phyloP scores from a whole-genome alignment of 2,797 vertebrate species.

The Halcyon smyrnensis region DNA sequence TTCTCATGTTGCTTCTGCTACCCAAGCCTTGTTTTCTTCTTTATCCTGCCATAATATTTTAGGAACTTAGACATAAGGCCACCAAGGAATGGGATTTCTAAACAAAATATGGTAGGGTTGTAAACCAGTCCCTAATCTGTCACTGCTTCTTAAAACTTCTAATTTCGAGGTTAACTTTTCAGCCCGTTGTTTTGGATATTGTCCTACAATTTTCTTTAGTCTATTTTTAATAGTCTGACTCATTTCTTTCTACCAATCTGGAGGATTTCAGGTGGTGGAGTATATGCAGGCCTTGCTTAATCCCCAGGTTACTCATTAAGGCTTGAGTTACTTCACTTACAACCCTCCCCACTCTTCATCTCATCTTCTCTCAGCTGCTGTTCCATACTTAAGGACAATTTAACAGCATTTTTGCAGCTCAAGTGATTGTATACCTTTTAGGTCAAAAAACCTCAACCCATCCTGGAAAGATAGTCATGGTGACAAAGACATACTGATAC shows the following conservation, averaged over 20 bases:
- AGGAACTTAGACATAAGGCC: neutral
- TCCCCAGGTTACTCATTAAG: neutral
- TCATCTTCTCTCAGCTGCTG: neutral
- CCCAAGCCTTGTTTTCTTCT: neutral
- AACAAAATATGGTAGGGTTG: neutral
- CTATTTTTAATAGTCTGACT: neutral
- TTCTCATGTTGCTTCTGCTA: neutral
- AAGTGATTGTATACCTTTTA: neutral
- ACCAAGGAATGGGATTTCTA: neutral
- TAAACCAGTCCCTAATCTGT: neutral
- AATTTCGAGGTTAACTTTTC: neutral
- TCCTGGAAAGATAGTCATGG: neutral
- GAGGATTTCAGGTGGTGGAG: neutral
- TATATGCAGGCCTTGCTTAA: neutral
- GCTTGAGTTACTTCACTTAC: neutral
- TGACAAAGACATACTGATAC: neutral
- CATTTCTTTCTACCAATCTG: neutral
- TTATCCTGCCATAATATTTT: neutral
- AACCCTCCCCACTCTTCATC: neutral
- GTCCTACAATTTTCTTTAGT: neutral
- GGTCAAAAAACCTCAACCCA: neutral
- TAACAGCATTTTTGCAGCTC: neutral
- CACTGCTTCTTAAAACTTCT: neutral
- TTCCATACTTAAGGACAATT: neutral
- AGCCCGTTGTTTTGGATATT: neutral